Evolutionary conservation across 2,113 vertebrate species (phyloP).

Genomic region (Strigops habroptila): DNA sequence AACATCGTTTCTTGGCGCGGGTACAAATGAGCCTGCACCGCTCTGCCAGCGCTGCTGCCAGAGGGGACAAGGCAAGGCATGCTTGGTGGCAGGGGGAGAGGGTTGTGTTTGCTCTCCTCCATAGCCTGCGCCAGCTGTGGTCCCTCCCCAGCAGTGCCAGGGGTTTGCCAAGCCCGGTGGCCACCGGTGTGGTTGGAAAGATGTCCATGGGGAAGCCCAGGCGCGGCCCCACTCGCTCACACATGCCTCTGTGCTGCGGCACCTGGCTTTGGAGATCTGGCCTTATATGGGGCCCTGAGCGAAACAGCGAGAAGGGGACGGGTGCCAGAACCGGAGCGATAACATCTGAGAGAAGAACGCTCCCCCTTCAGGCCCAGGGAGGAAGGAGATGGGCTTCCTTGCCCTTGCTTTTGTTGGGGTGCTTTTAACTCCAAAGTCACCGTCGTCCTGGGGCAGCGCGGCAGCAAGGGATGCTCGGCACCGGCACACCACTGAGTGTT

Average conservation of each 20-base stretch:
- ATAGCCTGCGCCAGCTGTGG: neutral
- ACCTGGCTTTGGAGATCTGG: slow-evolving; percentile 57
- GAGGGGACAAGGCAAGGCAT: neutral
- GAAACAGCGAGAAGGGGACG: neutral
- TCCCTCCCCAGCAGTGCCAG: neutral
- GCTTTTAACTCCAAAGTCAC: slow-evolving; percentile 14
- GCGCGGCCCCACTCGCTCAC: accelerated
- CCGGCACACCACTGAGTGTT: accelerated
- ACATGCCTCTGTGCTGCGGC: neutral
- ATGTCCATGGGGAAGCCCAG: neutral
- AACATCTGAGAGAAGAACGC: slow-evolving; percentile 40
- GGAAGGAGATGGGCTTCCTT: slow-evolving; percentile 6
- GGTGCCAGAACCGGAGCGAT: neutral
- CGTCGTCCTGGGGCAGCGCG: neutral
- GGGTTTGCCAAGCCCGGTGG: neutral
- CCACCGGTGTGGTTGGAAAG: neutral
- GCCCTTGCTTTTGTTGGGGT: neutral
- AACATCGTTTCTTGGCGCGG: slow-evolving; percentile 31
- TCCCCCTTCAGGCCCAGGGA: slow-evolving; percentile 50
- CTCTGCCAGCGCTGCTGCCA: neutral
- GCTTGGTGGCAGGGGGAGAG: neutral
- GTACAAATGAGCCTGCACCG: neutral
- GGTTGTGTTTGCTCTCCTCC: neutral
- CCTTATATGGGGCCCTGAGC: slow-evolving; percentile 66
- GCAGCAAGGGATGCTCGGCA: neutral